Percentiles rank a stretch among this genome's conserved stretches.
phyloP scores from a whole-genome alignment of 2,888 invertebrate species.

The Thymelicus lineola region DNA sequence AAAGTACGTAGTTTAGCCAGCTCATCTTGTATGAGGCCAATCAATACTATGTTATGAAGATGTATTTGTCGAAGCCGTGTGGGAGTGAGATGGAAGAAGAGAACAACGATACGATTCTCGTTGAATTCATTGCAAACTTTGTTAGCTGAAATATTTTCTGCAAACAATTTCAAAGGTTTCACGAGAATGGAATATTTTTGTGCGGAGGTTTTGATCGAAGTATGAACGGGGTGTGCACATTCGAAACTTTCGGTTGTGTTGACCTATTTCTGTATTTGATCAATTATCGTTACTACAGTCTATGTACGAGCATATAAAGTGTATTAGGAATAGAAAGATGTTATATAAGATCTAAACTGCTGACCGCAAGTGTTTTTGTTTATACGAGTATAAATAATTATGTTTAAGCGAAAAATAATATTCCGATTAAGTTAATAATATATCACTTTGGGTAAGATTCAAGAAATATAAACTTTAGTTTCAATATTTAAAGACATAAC shows the following conservation, averaged over 20 bases:
- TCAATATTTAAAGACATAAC: too few relatives aligned
- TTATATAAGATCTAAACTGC: too few relatives aligned
- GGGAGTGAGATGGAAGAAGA: constrained; percentile 18
- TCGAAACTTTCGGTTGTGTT: constrained; percentile 11
- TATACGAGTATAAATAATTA: too few relatives aligned
- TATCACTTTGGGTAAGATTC: too few relatives aligned
- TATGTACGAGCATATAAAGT: too few relatives aligned
- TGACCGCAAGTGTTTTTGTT: too few relatives aligned
- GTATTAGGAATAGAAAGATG: too few relatives aligned
- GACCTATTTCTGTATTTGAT: constrained; percentile 8
- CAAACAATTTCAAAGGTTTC: constrained; percentile 18
- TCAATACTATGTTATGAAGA: constrained; percentile 22
- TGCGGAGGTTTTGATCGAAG: constrained; percentile 19
- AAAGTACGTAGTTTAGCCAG: constrained; percentile 18
- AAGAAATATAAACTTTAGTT: too few relatives aligned
- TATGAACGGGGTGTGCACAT: not conserved
- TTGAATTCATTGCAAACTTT: constrained; percentile 27
- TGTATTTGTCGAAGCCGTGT: not conserved
- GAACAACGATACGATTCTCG: constrained; percentile 16
- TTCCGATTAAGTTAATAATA: too few relatives aligned
- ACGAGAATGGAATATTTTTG: constrained; percentile 18
- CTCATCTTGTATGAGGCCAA: constrained; percentile 28
- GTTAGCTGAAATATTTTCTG: constrained; percentile 15
- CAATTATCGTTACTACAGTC: too few relatives aligned
- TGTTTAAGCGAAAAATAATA: too few relatives aligned